Base-by-base conservation (phyloP, 2,113 vertebrate genomes). In the Cryptotis parvus region DNA sequence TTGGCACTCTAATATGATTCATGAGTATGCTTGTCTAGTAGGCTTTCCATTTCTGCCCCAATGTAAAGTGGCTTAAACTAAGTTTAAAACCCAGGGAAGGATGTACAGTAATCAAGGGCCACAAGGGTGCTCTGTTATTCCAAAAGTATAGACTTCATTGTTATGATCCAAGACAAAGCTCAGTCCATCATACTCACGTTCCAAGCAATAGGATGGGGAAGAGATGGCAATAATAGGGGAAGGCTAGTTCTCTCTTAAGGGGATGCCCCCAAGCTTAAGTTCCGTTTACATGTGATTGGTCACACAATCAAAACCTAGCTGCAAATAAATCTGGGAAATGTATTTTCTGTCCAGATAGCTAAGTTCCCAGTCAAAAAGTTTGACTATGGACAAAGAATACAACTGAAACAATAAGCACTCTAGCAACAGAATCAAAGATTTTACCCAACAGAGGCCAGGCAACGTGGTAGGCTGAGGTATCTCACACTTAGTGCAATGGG, bases 301-400 rank as follows among this genome's bases (percentile, higher is more conserved):
- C 65, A 52, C 24, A 26, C 70, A 55, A 39, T 80, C 39, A 82
- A 65, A 89, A 49, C 81, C 9, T 87, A 94, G 77, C 75, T 76
- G 66, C 78, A 89, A 91, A 90, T 26, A 49, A 91, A 24, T 82
- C 85, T 63, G 61, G 65, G 84, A 92, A 91, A 52, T 66, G 9
- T 43, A 15, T 35, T 84, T 35, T 85, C 90, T 84, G 55, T 65
- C 10, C 69, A 65, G 35, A 65, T 9, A 85, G 58, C 16, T 77
- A 78, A 79, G 66, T 58, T 43, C 1, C 8, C 4, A 22, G 69
- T 81, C 58, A 84, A 61, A n/a, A 74, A 74, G 41, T 79, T 15
- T 84, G 39, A 65, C 31, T 52, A 3, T 93, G 66, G 65, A 45
- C 20, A 82, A 78, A 90, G 22, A 89, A 79, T 61, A 77, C 12